Evolutionary conservation across 2,113 vertebrate species (phyloP).

Genomic region (Strix aluco): DNA sequence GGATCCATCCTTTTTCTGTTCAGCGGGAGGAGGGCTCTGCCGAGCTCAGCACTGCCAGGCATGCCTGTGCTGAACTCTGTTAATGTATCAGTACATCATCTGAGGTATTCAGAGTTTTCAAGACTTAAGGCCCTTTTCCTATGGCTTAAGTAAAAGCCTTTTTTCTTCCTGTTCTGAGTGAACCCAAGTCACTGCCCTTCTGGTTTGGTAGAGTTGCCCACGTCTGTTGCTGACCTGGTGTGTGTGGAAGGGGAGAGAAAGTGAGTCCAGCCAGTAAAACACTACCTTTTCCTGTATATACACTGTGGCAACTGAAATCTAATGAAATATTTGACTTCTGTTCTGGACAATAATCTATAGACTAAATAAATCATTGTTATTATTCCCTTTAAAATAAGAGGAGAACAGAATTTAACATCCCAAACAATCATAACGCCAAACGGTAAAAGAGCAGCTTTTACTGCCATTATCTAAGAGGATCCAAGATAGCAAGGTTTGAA

Average conservation of each 20-base stretch:
- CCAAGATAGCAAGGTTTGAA: neutral
- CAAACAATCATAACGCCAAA: neutral
- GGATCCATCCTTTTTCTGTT: neutral
- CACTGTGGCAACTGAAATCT: neutral
- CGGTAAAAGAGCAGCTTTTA: neutral
- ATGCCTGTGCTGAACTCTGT: neutral
- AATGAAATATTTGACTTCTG: neutral
- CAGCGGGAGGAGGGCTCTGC: accelerated
- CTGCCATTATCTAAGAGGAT: neutral
- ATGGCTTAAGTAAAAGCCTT: neutral
- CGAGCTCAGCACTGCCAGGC: neutral
- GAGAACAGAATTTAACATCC: neutral
- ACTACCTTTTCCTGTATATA: neutral
- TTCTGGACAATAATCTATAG: neutral
- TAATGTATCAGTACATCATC: neutral
- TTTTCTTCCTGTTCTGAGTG: neutral
- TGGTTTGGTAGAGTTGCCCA: neutral
- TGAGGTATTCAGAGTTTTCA: neutral
- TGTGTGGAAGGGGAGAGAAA: neutral
- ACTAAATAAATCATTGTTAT: neutral
- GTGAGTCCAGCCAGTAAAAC: neutral
- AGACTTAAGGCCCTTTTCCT: neutral
- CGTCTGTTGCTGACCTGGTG: accelerated
- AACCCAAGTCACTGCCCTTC: accelerated
- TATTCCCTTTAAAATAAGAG: neutral